Base-by-base conservation (phyloP, 2,888 invertebrate genomes). In the Branchellion lobata region DNA sequence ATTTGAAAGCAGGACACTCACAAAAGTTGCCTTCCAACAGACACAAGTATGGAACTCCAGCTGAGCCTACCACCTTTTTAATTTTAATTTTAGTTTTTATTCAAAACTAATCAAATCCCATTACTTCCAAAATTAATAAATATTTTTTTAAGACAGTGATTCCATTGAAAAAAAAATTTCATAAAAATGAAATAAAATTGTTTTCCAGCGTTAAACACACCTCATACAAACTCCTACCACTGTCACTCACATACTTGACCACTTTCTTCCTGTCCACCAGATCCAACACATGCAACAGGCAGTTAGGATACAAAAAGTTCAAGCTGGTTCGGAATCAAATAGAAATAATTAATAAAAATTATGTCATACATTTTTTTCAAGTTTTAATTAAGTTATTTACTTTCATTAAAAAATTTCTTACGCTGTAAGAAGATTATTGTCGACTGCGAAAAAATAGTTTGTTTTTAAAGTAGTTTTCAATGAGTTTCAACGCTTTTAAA, bases 1-100 rank as follows among this genome's bases (percentile, higher is more conserved):
- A 72, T 27, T 72, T 72, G 40, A 36, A 72, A 72, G 72, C 72
- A 36, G 72, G 72, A 72, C 72, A 72, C 31, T 72, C 72, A 72
- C 72, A 72, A 36, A 72, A 72, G 40, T 40, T 72, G 29, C 72
- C 72, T 14, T 72, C 72, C 21, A 33, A 36, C 21, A 72, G 27
- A 27, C 72, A 72, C 36, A 72, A 34, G 31, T 72, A 72, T 3
- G 72, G 72, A 34, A 34, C 34, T 3, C 72, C 72, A 72, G 72
- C 29, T n/a, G 72, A 36, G n/a, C 72, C 72, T 36, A 72, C 40
- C 1, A 72, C 72, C 72, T 72, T 1, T 33, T 68, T 68, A n/a
- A 27, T 68, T 18, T n/a, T n/a, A 57, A 57, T 57, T n/a, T 27
- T 24, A 11, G 11, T 57, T 11, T 24, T 1, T 1, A 24, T 27